Percentiles rank a stretch among this genome's conserved stretches.
These are phyloP conservation scores for Schizotus pectinicornis DNA, from an alignment of 2,888 invertebrate species.

Conservation along the genomic window DNA sequence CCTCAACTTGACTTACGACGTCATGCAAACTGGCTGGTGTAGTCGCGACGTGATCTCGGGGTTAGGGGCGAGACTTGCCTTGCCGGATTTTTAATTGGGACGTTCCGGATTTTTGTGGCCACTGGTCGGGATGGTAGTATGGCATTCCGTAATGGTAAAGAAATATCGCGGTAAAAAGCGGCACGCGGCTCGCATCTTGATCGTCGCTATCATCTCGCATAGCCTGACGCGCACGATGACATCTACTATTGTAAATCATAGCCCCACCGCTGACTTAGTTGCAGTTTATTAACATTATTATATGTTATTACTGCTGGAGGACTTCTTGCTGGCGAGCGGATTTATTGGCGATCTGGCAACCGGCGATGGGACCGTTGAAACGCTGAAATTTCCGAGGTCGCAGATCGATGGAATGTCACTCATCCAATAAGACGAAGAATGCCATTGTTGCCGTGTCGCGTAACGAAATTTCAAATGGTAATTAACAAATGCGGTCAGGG, in stretches of 20 bases:
- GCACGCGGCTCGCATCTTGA: constrained; percentile 39
- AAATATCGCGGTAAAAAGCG: constrained; percentile 33
- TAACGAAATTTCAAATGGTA: too few species aligned
- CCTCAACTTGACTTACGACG: not conserved
- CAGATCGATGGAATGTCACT: too few species aligned
- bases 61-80: not conserved
- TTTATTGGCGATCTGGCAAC: constrained; percentile 15
- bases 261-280: constrained; percentile 27
- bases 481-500: too few species aligned
- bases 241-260: constrained; percentile 40
- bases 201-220: constrained; percentile 32
- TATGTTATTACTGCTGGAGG: constrained; percentile 29
- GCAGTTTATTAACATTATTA: constrained; percentile 37
- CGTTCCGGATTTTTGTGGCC: constrained; percentile 14
- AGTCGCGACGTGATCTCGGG: not conserved
- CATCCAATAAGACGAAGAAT: too few species aligned
- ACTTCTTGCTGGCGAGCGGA: constrained; percentile 19
- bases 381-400: not conserved
- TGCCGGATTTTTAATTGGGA: not conserved
- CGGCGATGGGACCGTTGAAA: not conserved
- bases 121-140: constrained; percentile 4
- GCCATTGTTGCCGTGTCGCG: too few species aligned
- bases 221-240: constrained; percentile 37
- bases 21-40: not conserved
- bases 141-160: constrained; percentile 30